phyloP scores from a whole-genome alignment of 2,888 invertebrate genomes.

The Mamestra brassicae region DNA sequence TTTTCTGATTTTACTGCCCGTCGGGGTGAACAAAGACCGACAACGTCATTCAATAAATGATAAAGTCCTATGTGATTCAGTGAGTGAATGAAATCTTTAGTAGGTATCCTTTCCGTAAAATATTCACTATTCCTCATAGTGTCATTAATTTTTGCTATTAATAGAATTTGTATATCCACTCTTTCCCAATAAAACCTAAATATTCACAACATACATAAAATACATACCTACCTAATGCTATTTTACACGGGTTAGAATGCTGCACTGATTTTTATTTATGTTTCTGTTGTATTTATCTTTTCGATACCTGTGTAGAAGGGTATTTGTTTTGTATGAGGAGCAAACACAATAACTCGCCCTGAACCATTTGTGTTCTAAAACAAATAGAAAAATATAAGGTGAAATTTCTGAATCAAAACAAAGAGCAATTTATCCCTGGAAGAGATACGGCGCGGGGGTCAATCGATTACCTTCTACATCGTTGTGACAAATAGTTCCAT shows the following conservation, averaged over 20 bases:
- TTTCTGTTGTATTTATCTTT: constrained; percentile 34
- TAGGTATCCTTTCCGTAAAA: background rate
- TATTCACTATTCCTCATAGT: background rate
- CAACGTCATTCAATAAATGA: constrained; percentile 6
- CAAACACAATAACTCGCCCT: constrained; percentile 40
- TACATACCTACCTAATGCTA: background rate
- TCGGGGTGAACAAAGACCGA: constrained; percentile 14
- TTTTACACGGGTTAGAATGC: background rate
- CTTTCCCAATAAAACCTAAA: no score
- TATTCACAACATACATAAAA: background rate
- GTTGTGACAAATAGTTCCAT: constrained; percentile 79
- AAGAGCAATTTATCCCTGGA: constrained; percentile 72
- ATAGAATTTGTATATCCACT: background rate
- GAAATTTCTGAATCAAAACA: constrained; percentile 69
- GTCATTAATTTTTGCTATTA: background rate
- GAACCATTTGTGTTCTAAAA: constrained; percentile 41
- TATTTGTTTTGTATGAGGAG: constrained; percentile 35
- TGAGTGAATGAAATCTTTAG: background rate
- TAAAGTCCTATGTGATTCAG: constrained; percentile 1
- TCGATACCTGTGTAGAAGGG: constrained; percentile 18
- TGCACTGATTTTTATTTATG: background rate
- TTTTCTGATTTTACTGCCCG: constrained; percentile 47
- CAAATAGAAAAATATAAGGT: constrained; percentile 59
- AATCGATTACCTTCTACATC: constrained; percentile 75
- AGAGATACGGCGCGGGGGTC: constrained; percentile 71